phyloP scores from a whole-genome alignment of 2,888 invertebrate genomes.

The Linnaemya vulpina region DNA sequence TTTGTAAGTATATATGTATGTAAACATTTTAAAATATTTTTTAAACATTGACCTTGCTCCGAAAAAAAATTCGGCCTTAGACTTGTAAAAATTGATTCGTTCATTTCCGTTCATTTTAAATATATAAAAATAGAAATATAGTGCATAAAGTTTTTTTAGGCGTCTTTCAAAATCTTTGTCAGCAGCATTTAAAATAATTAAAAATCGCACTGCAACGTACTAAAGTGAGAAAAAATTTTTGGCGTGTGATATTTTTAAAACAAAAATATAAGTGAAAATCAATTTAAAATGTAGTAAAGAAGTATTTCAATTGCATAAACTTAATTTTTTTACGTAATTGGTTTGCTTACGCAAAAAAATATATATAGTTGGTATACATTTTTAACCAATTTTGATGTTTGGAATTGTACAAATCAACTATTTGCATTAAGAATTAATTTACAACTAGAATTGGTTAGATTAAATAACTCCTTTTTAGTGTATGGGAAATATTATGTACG shows the following conservation, averaged over 20 bases:
- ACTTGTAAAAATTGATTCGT: slow-evolving; percentile 45
- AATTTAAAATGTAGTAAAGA: background rate
- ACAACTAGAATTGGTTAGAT: too few relatives aligned
- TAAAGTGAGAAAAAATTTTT: slow-evolving; percentile 14
- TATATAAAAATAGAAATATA: slow-evolving; percentile 14
- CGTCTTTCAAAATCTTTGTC: background rate
- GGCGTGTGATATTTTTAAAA: background rate
- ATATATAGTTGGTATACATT: too few relatives aligned
- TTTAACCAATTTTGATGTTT: too few relatives aligned
- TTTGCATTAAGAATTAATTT: too few relatives aligned
- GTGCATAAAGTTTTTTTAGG: background rate
- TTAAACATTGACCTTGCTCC: slow-evolving; percentile 67
- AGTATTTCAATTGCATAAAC: background rate
- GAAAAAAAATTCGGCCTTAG: slow-evolving; percentile 43
- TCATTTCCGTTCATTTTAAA: slow-evolving; percentile 25
- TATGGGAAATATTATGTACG: too few relatives aligned
- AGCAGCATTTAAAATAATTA: background rate
- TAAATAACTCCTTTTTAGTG: too few relatives aligned
- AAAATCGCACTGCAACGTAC: background rate
- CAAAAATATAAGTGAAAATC: background rate
- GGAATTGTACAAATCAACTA: too few relatives aligned
- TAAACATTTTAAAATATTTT: slow-evolving; percentile 13
- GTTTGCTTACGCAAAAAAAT: background rate
- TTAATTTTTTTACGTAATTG: background rate
- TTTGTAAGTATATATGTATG: background rate